phyloP scores from a whole-genome alignment of 2,888 invertebrate species.

The Drosophila mimetica region DNA sequence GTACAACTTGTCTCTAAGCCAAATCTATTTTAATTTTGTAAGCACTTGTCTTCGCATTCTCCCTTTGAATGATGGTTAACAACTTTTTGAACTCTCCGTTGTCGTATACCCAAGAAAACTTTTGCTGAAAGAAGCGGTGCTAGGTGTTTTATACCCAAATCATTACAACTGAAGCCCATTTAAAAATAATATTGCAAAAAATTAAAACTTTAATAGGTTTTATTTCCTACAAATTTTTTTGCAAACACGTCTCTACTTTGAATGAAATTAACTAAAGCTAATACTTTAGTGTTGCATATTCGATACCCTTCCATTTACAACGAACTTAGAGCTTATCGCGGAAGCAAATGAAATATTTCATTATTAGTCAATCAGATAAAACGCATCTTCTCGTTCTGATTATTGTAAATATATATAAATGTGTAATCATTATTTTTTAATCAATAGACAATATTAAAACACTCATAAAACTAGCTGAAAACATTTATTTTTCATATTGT shows the following conservation, averaged over 20 bases:
- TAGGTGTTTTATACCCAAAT: not conserved
- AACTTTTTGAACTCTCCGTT: not conserved
- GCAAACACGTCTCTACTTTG: constrained; percentile 41
- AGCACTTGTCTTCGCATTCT: too few species aligned
- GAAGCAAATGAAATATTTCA: not conserved
- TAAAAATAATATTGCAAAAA: not conserved
- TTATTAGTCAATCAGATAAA: constrained; percentile 5
- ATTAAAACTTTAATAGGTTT: too few species aligned
- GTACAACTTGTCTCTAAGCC: too few species aligned
- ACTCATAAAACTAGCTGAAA: too few species aligned
- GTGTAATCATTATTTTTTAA: too few species aligned
- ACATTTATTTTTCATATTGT: too few species aligned
- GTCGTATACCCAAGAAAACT: not conserved
- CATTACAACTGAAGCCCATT: not conserved
- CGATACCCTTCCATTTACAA: constrained; percentile 3
- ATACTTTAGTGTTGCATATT: not conserved
- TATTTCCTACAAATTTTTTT: constrained; percentile 14
- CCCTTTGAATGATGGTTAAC: not conserved
- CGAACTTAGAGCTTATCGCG: not conserved
- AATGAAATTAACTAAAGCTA: constrained; percentile 12
- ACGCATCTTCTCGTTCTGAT: not conserved
- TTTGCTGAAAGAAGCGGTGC: not conserved
- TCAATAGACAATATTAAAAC: too few species aligned
- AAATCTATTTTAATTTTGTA: too few species aligned
- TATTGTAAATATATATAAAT: not conserved